Conservation (phyloP, 2,797 vertebrate genomes). For the Numenius phaeopus region DNA sequence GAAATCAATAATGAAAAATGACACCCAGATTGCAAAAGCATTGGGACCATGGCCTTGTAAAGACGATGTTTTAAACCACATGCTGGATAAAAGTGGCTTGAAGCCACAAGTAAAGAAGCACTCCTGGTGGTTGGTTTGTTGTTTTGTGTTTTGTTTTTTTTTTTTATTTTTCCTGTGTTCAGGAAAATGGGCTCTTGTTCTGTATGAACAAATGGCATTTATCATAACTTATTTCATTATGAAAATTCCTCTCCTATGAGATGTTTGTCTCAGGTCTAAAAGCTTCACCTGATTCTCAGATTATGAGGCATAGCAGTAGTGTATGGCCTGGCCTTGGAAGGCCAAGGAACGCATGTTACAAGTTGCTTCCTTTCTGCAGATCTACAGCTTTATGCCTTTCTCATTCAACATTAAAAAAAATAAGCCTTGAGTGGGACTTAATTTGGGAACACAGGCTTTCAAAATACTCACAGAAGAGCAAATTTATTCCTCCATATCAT, state of each 20-base stretch:
- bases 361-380: neutral
- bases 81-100: neutral
- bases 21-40: neutral
- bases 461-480: neutral
- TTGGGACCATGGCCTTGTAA: neutral
- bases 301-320: neutral
- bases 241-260: neutral
- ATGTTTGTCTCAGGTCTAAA: neutral
- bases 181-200: neutral
- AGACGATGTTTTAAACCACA: neutral
- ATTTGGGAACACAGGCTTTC: neutral
- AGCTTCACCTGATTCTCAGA: neutral
- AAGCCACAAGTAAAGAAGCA: neutral
- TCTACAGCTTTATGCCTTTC: neutral
- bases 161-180: neutral
- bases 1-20: neutral
- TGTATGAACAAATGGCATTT: neutral
- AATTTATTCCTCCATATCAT: neutral
- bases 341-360: neutral
- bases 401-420: neutral
- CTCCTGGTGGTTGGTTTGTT: accelerated
- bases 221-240: neutral
- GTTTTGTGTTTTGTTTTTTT: neutral
- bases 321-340: neutral
- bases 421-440: neutral